Percentiles rank a stretch among this genome's conserved stretches.
phyloP scores from a whole-genome alignment of 2,113 vertebrate species.

The Coturnix japonica region DNA sequence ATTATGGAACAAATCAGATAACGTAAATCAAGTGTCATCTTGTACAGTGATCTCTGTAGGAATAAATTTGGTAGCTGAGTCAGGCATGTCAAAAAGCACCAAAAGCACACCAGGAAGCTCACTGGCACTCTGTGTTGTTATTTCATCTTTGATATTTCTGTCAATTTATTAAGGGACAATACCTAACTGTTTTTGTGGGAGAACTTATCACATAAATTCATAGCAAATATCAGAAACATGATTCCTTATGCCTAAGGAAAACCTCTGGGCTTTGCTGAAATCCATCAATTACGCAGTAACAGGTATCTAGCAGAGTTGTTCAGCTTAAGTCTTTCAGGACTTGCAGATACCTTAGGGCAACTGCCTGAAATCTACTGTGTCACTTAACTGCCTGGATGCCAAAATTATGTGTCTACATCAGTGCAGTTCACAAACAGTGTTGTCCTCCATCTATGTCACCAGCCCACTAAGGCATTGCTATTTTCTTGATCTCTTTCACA shows the following conservation, averaged over 20 bases:
- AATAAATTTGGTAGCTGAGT: slow-evolving; percentile 42
- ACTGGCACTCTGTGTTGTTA: neutral
- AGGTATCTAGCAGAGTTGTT: neutral
- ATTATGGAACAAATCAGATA: slow-evolving; percentile 49
- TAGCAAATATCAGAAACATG: neutral
- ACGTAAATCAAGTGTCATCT: slow-evolving; percentile 44
- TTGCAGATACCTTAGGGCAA: neutral
- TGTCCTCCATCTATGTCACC: neutral
- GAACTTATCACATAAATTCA: neutral
- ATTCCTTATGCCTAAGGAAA: slow-evolving; percentile 2
- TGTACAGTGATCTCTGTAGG: slow-evolving; percentile 24
- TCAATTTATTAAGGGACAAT: neutral
- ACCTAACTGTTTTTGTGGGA: neutral
- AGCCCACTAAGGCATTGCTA: neutral
- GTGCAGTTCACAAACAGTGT: neutral
- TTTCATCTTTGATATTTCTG: neutral
- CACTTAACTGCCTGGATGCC: neutral
- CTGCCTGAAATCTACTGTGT: neutral
- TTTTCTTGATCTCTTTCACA: neutral
- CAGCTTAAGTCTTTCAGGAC: neutral
- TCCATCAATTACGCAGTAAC: neutral
- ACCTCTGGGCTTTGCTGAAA: neutral
- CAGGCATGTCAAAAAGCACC: slow-evolving; percentile 24
- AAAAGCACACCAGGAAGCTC: neutral
- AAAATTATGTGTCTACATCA: neutral